These are phyloP conservation scores for Thelaira solivaga DNA, from an alignment of 2,888 invertebrate genomes.

Conservation along the genomic window DNA sequence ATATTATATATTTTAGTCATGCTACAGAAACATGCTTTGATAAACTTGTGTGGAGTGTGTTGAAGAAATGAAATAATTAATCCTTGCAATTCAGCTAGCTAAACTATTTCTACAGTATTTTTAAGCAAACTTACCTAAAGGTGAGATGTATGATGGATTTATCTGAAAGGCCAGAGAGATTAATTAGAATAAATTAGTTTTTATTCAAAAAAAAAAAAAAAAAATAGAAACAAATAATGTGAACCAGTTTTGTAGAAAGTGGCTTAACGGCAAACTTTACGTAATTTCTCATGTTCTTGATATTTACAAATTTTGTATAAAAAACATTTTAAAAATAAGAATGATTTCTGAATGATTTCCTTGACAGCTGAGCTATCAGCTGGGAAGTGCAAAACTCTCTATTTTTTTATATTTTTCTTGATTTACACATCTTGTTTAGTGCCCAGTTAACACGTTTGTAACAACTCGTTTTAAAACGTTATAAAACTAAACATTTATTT, in stretches of 20 bases:
- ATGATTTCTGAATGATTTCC: too few species aligned
- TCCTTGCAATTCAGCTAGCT: background rate
- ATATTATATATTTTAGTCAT: constrained; percentile 5
- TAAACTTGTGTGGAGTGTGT: background rate
- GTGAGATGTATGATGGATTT: background rate
- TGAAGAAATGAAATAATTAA: background rate
- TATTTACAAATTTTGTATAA: too few species aligned
- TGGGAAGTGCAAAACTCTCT: too few species aligned
- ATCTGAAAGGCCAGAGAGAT: background rate
- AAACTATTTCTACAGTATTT: background rate
- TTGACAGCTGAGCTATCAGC: too few species aligned
- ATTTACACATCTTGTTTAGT: too few species aligned
- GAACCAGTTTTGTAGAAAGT: background rate
- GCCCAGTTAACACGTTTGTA: too few species aligned
- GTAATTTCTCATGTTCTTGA: too few species aligned
- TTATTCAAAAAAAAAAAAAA: background rate
- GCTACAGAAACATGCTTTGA: background rate
- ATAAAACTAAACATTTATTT: too few species aligned
- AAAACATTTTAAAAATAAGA: too few species aligned
- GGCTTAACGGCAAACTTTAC: background rate
- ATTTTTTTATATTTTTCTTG: too few species aligned
- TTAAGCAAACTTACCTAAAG: background rate
- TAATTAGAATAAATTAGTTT: background rate
- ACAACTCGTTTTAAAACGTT: too few species aligned
- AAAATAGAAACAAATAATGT: background rate